Evolutionary conservation across 2,113 vertebrate species (phyloP), one percentile per base, ranked within the genome.

Genomic region (Lophura nycthemera): DNA sequence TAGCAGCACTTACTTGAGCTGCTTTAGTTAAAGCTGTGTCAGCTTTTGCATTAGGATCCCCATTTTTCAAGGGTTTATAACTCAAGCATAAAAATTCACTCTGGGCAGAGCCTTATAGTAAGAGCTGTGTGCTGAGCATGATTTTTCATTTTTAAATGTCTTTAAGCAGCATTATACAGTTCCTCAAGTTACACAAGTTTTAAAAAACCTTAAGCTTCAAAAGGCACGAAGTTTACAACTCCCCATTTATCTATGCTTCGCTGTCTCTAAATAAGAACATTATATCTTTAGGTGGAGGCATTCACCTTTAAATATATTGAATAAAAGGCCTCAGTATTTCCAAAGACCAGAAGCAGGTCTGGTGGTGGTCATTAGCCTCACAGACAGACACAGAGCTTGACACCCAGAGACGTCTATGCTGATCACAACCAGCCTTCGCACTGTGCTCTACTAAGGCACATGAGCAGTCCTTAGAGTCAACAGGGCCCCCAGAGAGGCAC

Each of bases 41-140:
- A 96, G 96, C 93, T 92, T 93, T 95, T 93, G 60, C 94, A 92
- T 90, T 88, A 96, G 95, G 94, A 74, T 88, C 76, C 86, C 91
- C 78, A 73, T 96, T 96, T 97, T 96, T 95, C 95, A 97, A 96
- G 95, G 86, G 91, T 96, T 95, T 96, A 91, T 90, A 96, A 95
- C 91, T 96, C 92, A 95, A 95, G 93, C 96, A 96, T 94, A 95
- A 97, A 96, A 96, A 92, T 63, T 81, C 86, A 95, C 88, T 93
- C 83, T 69, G 47, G 70, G 73, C 78, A 92, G 70, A 91, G 36
- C 45, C 79, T 80, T 94, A 74, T 92, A 86, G 70, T 30, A 52
- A 32, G 72, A 86, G 32, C 60, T 89, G 88, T 95, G 93, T 96
- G 90, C 78, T 75, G 75, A 95, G 42, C 40, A 29, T 17, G 57